phyloP scores from a whole-genome alignment of 2,113 vertebrate species.

The Uria lomvia region DNA sequence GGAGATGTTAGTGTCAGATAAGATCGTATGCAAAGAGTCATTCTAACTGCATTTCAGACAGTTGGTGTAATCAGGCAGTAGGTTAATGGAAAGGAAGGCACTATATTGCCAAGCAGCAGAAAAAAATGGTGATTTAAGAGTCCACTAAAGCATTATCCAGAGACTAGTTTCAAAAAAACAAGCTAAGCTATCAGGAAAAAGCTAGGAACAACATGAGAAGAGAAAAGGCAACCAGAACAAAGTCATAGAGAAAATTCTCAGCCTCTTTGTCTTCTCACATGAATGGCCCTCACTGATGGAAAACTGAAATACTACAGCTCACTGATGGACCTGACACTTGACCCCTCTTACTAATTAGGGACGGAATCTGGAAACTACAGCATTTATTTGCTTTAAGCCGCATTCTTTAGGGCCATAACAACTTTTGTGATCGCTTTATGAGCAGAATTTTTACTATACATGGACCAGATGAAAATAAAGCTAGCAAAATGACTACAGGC shows the following conservation, averaged over 20 bases:
- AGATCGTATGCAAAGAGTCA: not conserved
- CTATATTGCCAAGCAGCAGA: slow-evolving; percentile 27
- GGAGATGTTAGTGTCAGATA: slow-evolving; percentile 53
- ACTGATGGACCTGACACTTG: slow-evolving; percentile 47
- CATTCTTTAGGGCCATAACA: slow-evolving; percentile 40
- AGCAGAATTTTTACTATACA: slow-evolving; percentile 18
- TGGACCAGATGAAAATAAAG: slow-evolving; percentile 30
- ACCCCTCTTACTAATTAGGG: slow-evolving; percentile 53
- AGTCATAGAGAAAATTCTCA: not conserved
- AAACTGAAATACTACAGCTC: slow-evolving; percentile 47
- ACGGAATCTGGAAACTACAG: slow-evolving; percentile 38
- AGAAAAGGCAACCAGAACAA: not conserved
- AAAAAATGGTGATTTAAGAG: slow-evolving; percentile 23
- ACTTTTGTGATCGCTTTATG: slow-evolving; percentile 42
- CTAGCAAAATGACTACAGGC: not conserved
- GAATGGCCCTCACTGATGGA: slow-evolving; percentile 18
- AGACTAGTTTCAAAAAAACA: not conserved
- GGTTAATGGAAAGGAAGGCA: slow-evolving; percentile 44
- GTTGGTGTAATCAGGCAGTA: slow-evolving; percentile 38
- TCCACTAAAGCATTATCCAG: slow-evolving; percentile 4
- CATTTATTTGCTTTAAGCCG: slow-evolving; percentile 48
- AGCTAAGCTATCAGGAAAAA: not conserved
- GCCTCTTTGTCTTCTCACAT: slow-evolving; percentile 30
- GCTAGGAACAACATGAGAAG: not conserved
- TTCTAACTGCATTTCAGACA: slow-evolving; percentile 5